Conservation (phyloP, 2,113 vertebrate genomes). For the Fulica atra region DNA sequence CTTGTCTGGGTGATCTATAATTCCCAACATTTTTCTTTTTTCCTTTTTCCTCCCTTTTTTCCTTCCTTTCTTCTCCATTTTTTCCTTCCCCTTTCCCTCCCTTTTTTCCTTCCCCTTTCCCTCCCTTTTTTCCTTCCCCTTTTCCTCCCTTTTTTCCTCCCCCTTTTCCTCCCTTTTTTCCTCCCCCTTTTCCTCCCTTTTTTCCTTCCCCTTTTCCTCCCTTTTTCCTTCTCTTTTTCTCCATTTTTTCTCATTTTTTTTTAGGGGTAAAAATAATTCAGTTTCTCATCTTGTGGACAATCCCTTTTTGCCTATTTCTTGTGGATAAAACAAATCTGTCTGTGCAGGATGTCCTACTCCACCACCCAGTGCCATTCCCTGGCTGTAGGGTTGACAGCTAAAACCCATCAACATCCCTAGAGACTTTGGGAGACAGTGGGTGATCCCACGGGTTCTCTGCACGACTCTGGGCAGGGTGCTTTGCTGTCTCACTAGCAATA, state of each 20-base stretch:
- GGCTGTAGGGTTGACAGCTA: rapidly evolving
- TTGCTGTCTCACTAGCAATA: not conserved
- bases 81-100: too few species aligned
- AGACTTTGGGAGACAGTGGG: not conserved
- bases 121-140: too few species aligned
- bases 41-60: too few species aligned
- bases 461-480: not conserved
- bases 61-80: too few species aligned
- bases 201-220: too few species aligned
- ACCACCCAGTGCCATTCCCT: rapidly evolving
- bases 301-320: not conserved
- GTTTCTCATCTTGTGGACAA: not conserved
- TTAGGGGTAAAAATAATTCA: not conserved
- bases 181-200: too few species aligned
- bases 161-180: too few species aligned
- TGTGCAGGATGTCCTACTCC: not conserved
- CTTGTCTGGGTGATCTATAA: not conserved
- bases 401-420: not conserved
- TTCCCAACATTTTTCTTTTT: not conserved
- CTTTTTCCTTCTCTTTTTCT: too few species aligned
- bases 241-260: not conserved
- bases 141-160: too few species aligned
- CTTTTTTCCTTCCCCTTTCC: too few species aligned
- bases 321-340: not conserved
- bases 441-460: not conserved